Evolutionary conservation across 2,797 vertebrate genomes (phyloP).

Genomic region (Knipowitschia caucasica): DNA sequence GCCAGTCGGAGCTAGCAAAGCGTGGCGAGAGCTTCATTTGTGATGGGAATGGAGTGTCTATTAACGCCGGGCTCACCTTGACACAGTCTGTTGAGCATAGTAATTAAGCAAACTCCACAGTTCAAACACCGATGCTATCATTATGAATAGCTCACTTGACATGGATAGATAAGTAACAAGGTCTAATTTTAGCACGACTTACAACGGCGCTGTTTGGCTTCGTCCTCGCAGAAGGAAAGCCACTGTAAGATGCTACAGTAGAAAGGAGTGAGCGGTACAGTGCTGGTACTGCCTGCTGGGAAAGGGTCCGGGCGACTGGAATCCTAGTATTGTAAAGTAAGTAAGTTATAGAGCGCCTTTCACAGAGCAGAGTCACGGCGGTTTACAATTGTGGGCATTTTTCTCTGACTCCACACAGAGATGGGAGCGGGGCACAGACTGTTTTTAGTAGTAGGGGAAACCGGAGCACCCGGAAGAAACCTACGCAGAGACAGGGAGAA

Average conservation of each 20-base stretch:
- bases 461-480: too few species aligned
- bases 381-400: too few species aligned
- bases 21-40: slow-evolving; percentile 71
- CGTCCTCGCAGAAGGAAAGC: not conserved
- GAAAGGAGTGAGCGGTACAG: not conserved
- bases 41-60: slow-evolving; percentile 63
- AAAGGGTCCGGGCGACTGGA: too few species aligned
- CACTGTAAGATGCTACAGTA: not conserved
- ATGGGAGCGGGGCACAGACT: too few species aligned
- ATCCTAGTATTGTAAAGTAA: too few species aligned
- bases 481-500: too few species aligned
- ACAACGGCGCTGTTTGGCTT: slow-evolving; percentile 16
- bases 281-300: not conserved
- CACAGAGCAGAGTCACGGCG: too few species aligned
- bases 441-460: too few species aligned
- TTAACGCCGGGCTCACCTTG: slow-evolving; percentile 72
- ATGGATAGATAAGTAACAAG: slow-evolving; percentile 58
- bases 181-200: slow-evolving; percentile 38
- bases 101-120: slow-evolving; percentile 73
- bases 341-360: too few species aligned
- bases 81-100: slow-evolving; percentile 73
- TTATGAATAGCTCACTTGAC: slow-evolving; percentile 65
- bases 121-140: slow-evolving; percentile 68
- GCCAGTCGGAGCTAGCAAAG: slow-evolving; percentile 60
- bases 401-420: too few species aligned